phyloP scores from a whole-genome alignment of 2,888 invertebrate species.

The Mayetiola destructor region DNA sequence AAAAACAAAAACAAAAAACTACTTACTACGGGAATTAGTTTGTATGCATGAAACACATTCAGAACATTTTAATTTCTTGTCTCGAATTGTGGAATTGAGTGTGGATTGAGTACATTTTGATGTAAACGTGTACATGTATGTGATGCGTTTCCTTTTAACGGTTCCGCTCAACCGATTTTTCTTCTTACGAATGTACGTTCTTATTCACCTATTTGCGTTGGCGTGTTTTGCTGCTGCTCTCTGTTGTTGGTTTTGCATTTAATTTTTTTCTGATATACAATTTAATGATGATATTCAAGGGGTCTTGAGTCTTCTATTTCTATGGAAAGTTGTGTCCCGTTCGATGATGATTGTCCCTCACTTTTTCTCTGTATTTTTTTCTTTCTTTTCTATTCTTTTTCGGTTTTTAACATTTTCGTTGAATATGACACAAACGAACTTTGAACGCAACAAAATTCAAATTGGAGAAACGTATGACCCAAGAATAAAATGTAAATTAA shows the following conservation, averaged over 20 bases:
- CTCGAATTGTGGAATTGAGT: no score
- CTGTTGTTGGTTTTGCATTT: neutral
- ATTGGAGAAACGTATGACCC: neutral
- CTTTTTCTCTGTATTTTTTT: neutral
- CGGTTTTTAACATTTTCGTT: slow-evolving; percentile 2
- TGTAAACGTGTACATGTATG: neutral
- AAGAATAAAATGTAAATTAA: neutral
- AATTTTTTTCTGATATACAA: no score
- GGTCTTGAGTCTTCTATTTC: no score
- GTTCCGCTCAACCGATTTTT: slow-evolving; percentile 9
- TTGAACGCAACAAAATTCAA: neutral
- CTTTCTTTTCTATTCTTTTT: neutral
- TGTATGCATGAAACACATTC: no score
- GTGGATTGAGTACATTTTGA: no score
- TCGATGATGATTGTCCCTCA: no score
- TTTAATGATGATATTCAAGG: no score
- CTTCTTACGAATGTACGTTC: slow-evolving; percentile 4
- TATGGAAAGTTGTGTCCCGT: no score
- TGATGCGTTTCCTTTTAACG: slow-evolving; percentile 10
- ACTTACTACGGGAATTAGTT: no score
- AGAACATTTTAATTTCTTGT: no score
- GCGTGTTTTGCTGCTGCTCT: neutral
- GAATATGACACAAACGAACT: neutral
- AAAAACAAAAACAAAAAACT: no score
- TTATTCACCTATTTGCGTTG: neutral